Evolutionary conservation across 2,888 invertebrate species (phyloP).

Genomic region (Ferdinandea cuprea): DNA sequence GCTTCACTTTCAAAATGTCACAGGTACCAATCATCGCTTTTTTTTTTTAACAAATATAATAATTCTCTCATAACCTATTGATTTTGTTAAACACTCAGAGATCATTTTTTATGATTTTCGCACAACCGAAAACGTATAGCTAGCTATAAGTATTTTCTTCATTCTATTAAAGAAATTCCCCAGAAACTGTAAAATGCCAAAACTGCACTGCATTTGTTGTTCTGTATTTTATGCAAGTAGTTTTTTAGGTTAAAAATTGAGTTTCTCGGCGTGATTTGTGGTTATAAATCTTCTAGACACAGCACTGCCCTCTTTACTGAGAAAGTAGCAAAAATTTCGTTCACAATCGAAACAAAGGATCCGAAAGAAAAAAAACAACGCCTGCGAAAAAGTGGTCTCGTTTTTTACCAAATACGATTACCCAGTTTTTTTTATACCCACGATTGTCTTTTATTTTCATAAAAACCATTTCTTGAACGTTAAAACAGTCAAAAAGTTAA

Average conservation of each 20-base stretch:
- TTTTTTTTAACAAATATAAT: constrained; percentile 60
- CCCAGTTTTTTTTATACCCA: constrained; percentile 60
- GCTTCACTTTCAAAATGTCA: not conserved
- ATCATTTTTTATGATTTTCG: constrained; percentile 69
- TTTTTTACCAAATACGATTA: constrained; percentile 75
- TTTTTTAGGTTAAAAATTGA: constrained; percentile 68
- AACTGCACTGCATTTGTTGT: constrained; percentile 58
- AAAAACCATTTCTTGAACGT: constrained; percentile 29
- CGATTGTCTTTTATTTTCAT: constrained; percentile 50
- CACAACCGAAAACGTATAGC: too few relatives aligned
- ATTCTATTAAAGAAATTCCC: too few relatives aligned
- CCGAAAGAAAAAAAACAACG: constrained; percentile 9
- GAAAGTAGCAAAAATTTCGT: constrained; percentile 41
- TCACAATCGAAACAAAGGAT: constrained; percentile 13
- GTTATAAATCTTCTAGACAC: constrained; percentile 60
- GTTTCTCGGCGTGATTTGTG: constrained; percentile 27
- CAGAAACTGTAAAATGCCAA: constrained; percentile 4
- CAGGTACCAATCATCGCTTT: not conserved
- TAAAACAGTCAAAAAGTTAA: constrained; percentile 49
- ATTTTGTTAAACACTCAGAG: constrained; percentile 40
- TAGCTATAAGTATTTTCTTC: too few relatives aligned
- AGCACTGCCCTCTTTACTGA: constrained; percentile 42
- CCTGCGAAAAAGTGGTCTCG: constrained; percentile 67
- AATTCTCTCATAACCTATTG: constrained; percentile 41
- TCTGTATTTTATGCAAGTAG: constrained; percentile 71